Evolutionary conservation across 2,797 vertebrate genomes (phyloP).

Genomic region (Philypnodon macrostomus): DNA sequence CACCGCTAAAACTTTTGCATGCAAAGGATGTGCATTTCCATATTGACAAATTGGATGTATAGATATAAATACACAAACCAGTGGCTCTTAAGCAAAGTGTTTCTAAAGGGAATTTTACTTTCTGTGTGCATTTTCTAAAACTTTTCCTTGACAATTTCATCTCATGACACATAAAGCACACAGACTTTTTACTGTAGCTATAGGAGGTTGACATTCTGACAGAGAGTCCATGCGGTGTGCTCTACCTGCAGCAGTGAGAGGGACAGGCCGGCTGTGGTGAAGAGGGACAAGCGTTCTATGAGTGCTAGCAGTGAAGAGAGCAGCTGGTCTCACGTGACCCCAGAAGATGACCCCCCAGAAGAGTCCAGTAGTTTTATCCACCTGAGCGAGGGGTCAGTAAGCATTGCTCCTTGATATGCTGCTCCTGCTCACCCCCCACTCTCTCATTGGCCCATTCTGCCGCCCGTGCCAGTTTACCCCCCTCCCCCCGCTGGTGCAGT

Average conservation of each 20-base stretch:
- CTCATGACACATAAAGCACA: slow-evolving; percentile 4
- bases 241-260: slow-evolving; percentile 76
- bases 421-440: slow-evolving; percentile 59
- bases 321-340: slow-evolving; percentile 94
- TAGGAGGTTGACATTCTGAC: slow-evolving; percentile 17
- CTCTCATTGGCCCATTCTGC: slow-evolving; percentile 68
- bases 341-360: slow-evolving; percentile 90
- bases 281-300: slow-evolving; percentile 80
- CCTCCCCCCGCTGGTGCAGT: slow-evolving; percentile 40
- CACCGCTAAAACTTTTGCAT: no score
- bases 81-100: no score
- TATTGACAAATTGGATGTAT: no score
- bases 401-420: slow-evolving; percentile 64
- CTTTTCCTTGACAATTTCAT: slow-evolving; percentile 15
- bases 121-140: no score
- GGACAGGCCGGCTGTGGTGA: slow-evolving; percentile 70
- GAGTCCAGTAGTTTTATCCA: slow-evolving; percentile 97
- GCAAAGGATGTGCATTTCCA: no score
- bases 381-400: slow-evolving; percentile 93
- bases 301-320: slow-evolving; percentile 94
- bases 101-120: no score
- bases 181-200: background rate
- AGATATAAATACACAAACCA: no score
- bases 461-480: slow-evolving; percentile 40
- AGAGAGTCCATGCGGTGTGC: slow-evolving; percentile 54